These are phyloP conservation scores for Helobdella robusta DNA, from an alignment of 2,888 invertebrate genomes.

Conservation along the genomic window DNA sequence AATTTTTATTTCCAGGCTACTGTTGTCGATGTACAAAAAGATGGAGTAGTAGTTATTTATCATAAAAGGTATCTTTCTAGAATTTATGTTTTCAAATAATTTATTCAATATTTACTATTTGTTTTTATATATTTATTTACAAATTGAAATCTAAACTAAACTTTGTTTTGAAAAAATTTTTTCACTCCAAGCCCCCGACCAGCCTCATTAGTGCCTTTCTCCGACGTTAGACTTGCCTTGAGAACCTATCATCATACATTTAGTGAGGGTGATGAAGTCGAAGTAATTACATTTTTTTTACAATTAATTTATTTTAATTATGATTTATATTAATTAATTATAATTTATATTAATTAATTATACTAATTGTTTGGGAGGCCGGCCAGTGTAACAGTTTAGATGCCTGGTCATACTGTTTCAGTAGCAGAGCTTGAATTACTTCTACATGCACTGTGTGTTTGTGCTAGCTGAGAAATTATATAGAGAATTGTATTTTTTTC, in stretches of 20 bases:
- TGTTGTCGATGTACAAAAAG: conserved; percentile 1
- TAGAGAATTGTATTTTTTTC: no score
- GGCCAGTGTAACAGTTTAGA: no score
- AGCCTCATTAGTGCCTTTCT: conserved; percentile 79
- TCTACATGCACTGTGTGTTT: no score
- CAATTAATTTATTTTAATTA: no score
- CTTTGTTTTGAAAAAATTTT: background rate
- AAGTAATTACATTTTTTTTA: conserved; percentile 51
- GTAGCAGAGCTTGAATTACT: no score
- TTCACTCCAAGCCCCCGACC: conserved; percentile 69
- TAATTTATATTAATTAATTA: background rate
- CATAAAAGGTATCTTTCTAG: conserved; percentile 21
- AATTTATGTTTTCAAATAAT: background rate
- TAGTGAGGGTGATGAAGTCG: conserved; percentile 80
- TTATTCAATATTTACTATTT: background rate
- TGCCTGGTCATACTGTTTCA: no score
- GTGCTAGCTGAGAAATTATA: no score
- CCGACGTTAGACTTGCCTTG: conserved; percentile 79
- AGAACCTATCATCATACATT: conserved; percentile 52
- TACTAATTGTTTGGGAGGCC: background rate
- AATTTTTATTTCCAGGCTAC: conserved; percentile 11
- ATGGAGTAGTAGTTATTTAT: conserved; percentile 11
- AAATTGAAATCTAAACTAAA: background rate
- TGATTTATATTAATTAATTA: no score
- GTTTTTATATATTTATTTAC: background rate